phyloP scores from a whole-genome alignment of 2,888 invertebrate species.

The Rhingia campestris region DNA sequence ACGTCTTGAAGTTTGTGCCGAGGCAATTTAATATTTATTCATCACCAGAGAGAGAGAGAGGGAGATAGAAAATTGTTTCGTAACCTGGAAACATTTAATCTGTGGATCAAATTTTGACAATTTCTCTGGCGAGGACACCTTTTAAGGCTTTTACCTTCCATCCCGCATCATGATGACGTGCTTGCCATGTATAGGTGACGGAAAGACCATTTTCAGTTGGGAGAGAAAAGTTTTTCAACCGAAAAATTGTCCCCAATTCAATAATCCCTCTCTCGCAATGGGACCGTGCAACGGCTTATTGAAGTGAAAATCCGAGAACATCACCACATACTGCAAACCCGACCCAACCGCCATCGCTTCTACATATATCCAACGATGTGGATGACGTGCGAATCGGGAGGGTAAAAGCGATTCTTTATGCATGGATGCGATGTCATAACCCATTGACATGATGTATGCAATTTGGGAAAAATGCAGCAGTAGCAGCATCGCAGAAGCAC shows the following conservation, averaged over 20 bases:
- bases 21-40: conserved; percentile 2
- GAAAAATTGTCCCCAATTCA: conserved; percentile 69
- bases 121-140: conserved; percentile 15
- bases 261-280: conserved; percentile 50
- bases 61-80: conserved; percentile 54
- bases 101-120: conserved; percentile 50
- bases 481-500: conserved; percentile 2
- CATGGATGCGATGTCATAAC: conserved; percentile 71
- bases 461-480: conserved; percentile 46
- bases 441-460: conserved; percentile 70
- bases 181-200: conserved; percentile 2
- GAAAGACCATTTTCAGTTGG: conserved; percentile 37
- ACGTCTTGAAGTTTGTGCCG: neutral
- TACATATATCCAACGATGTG: conserved; percentile 3
- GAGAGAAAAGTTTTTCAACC: conserved; percentile 50
- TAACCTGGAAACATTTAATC: conserved; percentile 68
- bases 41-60: neutral
- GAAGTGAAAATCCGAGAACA: conserved; percentile 30
- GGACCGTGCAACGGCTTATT: conserved; percentile 12
- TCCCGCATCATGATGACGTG: neutral
- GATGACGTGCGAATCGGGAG: neutral
- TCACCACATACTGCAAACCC: neutral
- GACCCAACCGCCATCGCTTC: neutral
- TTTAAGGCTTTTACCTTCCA: conserved; percentile 13
- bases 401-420: conserved; percentile 57